Base-by-base conservation (phyloP, 2,888 invertebrate species). In the Acrobasis suavella region DNA sequence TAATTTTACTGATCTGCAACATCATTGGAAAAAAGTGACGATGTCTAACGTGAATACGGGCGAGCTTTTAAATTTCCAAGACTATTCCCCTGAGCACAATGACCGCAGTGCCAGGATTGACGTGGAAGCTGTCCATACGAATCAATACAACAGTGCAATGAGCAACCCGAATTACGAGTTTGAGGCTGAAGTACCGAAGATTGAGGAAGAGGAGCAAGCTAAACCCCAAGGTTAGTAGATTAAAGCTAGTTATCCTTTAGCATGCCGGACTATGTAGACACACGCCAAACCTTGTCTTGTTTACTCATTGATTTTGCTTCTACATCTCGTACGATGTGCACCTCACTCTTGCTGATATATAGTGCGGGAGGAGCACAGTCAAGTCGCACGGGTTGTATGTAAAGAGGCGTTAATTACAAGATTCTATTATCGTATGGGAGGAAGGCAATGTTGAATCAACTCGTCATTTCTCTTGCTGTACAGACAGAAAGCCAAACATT, bases 31-130 rank as follows among this genome's bases (percentile, higher is more conserved):
- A 32, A 14, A 38, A 54, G 38, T 54, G 15, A 83, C 38, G 61
- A 92, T 92, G 91, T 72, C 88, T 38, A 87, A 88, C 72, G 86
- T 91, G 38, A 84, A 88, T 66, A 94, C 94, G 50, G 95, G 94
- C 55, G 95, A 95, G 77, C 85, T 95, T 68, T 81, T 96, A 65
- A 95, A 95, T 67, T 96, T 96, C 75, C 95, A 96, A 84, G 96
- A 96, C 77, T 96, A 94, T 83, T 94, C 95, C 37, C 93, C 94
- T 10, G 89, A 89, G 66, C 91, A 89, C 65, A 92, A 93, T 65
- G 91, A 89, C 62, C 89, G 93, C n/a, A 94, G 93, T 72, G 95
- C 95, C 50, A 92, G 95, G 75, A 93, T 95, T 67, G 95, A 95
- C 77, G 93, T 95, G 62, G 95, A 94, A 72, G 93, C 95, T 58